phyloP scores from a whole-genome alignment of 2,797 vertebrate genomes.

The Percopsis omiscomaycus region DNA sequence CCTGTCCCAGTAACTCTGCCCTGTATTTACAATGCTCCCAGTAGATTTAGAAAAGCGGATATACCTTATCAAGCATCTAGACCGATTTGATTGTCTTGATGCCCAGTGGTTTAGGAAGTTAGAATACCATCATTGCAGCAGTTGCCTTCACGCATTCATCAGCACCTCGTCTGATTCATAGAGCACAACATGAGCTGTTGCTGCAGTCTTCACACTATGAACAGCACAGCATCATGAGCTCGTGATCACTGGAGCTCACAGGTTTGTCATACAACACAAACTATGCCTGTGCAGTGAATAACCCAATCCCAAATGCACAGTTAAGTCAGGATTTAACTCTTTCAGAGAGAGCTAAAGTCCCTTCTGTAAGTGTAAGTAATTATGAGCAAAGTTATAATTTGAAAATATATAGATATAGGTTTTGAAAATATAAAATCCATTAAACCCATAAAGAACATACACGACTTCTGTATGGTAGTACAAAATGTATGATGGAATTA shows the following conservation, averaged over 20 bases:
- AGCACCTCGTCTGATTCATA: conserved; percentile 40
- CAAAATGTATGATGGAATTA: neutral
- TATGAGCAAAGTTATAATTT: neutral
- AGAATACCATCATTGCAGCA: neutral
- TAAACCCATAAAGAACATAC: too few relatives aligned
- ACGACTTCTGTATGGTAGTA: neutral
- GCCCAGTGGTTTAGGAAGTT: neutral
- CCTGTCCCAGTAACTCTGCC: too few relatives aligned
- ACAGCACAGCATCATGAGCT: neutral
- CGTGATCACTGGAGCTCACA: neutral
- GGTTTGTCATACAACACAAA: conserved; percentile 4
- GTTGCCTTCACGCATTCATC: conserved; percentile 25
- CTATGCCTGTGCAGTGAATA: conserved; percentile 10
- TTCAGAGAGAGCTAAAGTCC: neutral
- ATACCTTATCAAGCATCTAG: too few relatives aligned
- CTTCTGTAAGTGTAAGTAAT: neutral
- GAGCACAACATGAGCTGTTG: conserved; percentile 31
- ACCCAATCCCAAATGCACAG: conserved; percentile 8
- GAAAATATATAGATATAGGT: too few relatives aligned
- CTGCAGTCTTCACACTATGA: neutral
- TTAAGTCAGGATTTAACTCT: conserved; percentile 9
- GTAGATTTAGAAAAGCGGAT: too few relatives aligned
- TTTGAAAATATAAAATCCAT: too few relatives aligned
- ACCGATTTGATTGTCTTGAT: too few relatives aligned
- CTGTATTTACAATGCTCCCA: too few relatives aligned